Base-by-base conservation (phyloP, 2,888 invertebrate species). In the Cheilosia impressa region DNA sequence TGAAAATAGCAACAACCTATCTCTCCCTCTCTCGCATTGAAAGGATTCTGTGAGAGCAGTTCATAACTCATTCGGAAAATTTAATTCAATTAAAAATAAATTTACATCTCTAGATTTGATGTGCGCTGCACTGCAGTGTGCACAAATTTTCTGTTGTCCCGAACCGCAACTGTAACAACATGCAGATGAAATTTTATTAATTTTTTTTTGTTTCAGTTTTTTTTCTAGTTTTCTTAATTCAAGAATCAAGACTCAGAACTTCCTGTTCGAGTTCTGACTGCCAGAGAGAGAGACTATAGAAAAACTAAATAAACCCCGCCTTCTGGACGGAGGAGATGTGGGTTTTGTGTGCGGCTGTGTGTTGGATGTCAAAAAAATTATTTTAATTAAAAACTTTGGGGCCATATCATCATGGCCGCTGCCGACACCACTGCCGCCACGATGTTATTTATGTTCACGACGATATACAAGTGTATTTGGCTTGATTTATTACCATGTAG, bases 401-500 rank as follows among this genome's bases (percentile, higher is more conserved):
- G 66, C 85, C 80, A 80, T 80, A 85, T 80, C 85, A 85, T 85
- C 80, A 85, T 85, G 85, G 85, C 85, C 80, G 79, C 79, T 65
- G 71, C 85, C 78, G 58, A 75, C 52, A 60, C 80, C 57, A 58
- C 75, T 68, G 79, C 84, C 63, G 84, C 84, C 75, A 75, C 84
- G 57, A 69, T 62, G 87, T 81, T 87, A 87, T 87, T 87, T 87
- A 82, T 87, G 76, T 87, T 81, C 77, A 81, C 81, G 87, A 87
- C 87, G 81, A 87, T 81, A 73, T 87, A 87, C 87, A 87, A 87
- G 85, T 87, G 87, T 87, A 87, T 87, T 87, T 81, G 81, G 87
- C 73, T 80, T 87, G 87, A 87, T 87, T 87, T 87, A 87, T 87
- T 69, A 65, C 87, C 80, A 65, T 80, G 76, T 87, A 78, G 72